These are phyloP conservation scores for Nycticryphes semicollaris DNA, from an alignment of 2,113 vertebrate species.

Conservation along the genomic window DNA sequence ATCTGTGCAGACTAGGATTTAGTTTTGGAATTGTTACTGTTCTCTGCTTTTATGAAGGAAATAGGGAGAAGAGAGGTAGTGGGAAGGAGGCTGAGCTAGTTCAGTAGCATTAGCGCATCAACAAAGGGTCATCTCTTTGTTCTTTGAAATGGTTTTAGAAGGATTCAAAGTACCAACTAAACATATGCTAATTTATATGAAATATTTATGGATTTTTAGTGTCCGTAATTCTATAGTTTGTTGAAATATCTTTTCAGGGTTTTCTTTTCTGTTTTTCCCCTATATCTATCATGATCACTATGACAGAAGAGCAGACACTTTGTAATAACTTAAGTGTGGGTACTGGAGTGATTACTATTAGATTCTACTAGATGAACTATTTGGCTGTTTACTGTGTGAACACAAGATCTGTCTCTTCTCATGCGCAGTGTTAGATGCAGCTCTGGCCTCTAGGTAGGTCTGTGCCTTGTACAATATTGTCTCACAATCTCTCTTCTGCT, in stretches of 20 bases:
- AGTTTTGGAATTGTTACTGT: not conserved
- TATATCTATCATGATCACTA: accelerated
- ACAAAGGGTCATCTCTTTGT: not conserved
- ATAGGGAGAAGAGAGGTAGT: not conserved
- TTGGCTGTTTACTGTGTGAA: not conserved
- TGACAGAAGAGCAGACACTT: not conserved
- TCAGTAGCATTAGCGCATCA: not conserved
- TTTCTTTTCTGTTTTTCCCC: not conserved
- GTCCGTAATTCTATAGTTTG: not conserved
- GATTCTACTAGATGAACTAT: not conserved
- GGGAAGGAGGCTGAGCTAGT: not conserved
- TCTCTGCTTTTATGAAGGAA: not conserved
- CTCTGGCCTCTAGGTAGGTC: not conserved
- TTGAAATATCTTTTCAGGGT: not conserved
- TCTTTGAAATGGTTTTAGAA: not conserved
- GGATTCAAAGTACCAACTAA: not conserved
- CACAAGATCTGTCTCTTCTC: not conserved
- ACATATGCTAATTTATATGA: not conserved
- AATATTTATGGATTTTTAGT: not conserved
- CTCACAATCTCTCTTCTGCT: not conserved
- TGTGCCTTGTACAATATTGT: not conserved
- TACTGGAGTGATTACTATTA: not conserved
- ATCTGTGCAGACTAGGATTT: not conserved
- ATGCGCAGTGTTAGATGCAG: not conserved
- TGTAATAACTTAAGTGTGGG: not conserved